phyloP scores from a whole-genome alignment of 2,113 vertebrate species.

The Asarcornis scutulata region DNA sequence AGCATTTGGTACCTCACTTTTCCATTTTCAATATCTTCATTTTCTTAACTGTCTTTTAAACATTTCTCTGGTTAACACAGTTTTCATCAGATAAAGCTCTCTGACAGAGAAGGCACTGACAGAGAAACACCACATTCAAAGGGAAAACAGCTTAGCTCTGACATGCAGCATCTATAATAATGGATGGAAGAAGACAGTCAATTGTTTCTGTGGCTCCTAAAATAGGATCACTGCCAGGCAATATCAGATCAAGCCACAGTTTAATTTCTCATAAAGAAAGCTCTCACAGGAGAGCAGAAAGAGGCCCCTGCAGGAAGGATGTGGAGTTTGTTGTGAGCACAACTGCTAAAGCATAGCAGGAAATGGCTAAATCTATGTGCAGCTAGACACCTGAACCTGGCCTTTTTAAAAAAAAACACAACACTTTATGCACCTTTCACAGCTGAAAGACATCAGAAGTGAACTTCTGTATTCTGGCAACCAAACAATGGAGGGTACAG shows the following conservation, averaged over 20 bases:
- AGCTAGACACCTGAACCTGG: background rate
- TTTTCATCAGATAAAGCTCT: constrained; percentile 16
- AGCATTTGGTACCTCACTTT: background rate
- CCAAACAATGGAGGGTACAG: background rate
- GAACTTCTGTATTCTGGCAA: background rate
- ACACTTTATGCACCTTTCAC: background rate
- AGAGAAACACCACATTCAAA: background rate
- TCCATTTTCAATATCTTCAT: background rate
- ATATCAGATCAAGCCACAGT: background rate
- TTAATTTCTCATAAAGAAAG: background rate
- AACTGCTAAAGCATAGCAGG: background rate
- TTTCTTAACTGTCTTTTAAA: background rate
- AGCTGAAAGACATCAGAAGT: background rate
- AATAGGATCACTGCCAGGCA: background rate
- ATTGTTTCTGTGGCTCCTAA: constrained; percentile 1
- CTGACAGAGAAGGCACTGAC: background rate
- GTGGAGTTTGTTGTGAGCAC: background rate
- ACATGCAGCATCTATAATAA: background rate
- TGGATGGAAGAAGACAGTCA: constrained; percentile 1
- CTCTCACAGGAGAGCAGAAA: background rate
- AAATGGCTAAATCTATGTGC: background rate
- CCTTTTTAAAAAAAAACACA: background rate
- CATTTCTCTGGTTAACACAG: background rate
- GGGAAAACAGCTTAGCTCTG: background rate
- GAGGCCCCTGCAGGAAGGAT: background rate